Percentiles rank a stretch among this genome's conserved stretches.
Evolutionary conservation across 2,888 invertebrate genomes (phyloP).

Genomic region (Lissocephala sabroskyi): DNA sequence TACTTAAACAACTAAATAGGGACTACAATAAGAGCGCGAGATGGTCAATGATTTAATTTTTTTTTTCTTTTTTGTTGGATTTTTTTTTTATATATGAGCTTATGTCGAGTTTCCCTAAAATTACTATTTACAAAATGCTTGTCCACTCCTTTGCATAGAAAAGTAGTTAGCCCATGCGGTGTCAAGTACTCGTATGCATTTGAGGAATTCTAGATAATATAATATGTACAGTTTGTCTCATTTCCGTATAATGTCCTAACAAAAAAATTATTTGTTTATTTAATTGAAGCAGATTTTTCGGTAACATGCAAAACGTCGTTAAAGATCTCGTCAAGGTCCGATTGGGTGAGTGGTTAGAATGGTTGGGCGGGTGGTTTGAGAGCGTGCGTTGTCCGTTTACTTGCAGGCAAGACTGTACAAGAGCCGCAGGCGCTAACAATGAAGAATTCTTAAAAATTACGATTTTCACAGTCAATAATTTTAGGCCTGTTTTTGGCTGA

Average conservation of each 20-base stretch:
- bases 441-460: not conserved
- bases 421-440: conserved; percentile 13
- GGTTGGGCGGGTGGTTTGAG: conserved; percentile 23
- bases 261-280: conserved; percentile 14
- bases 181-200: conserved; percentile 35
- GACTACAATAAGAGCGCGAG: conserved; percentile 48
- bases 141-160: conserved; percentile 56
- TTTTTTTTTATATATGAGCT: conserved; percentile 16
- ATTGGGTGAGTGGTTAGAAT: conserved; percentile 10
- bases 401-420: conserved; percentile 6
- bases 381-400: conserved; percentile 34
- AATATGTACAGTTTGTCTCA: conserved; percentile 52
- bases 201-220: conserved; percentile 44
- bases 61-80: conserved; percentile 11
- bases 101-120: conserved; percentile 38
- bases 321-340: conserved; percentile 19
- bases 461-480: conserved; percentile 1
- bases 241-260: conserved; percentile 11
- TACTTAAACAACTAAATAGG: conserved; percentile 19
- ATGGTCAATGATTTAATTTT: conserved; percentile 46
- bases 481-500: conserved; percentile 9
- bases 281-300: conserved; percentile 63
- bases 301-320: conserved; percentile 66
- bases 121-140: conserved; percentile 54
- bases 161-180: conserved; percentile 40